Conservation (phyloP, 37 sponge, comb jelly and placozoan genomes). For the Ephydatia muelleri region DNA sequence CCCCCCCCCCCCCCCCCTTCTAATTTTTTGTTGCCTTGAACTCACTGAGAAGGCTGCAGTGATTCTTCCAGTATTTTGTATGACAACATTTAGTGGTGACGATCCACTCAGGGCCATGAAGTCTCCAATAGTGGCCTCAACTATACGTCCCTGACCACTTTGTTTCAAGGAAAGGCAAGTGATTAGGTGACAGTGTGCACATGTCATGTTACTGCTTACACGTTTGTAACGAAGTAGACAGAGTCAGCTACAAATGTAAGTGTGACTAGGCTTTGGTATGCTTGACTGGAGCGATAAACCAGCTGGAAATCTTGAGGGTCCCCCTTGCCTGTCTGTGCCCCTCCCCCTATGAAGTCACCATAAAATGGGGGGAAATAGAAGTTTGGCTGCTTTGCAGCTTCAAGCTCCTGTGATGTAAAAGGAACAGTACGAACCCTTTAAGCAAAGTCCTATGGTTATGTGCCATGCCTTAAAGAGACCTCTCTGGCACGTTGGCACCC, state of each 20-base stretch:
- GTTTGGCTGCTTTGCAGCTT: slow-evolving; percentile 4
- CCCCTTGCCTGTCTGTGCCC: not conserved
- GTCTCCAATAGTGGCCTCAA: slow-evolving; percentile 75
- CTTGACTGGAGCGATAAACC: slow-evolving; percentile 50
- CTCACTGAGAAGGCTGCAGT: slow-evolving; percentile 74
- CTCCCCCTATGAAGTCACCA: slow-evolving; percentile 67
- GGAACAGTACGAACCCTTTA: not conserved
- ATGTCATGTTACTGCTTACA: slow-evolving; percentile 17
- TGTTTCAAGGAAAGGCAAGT: not conserved
- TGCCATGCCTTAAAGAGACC: too few relatives aligned
- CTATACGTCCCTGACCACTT: slow-evolving; percentile 83
- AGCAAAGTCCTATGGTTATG: too few relatives aligned
- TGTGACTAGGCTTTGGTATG: slow-evolving; percentile 79
- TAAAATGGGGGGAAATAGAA: slow-evolving; percentile 78
- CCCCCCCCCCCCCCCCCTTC: not conserved
- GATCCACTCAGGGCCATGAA: slow-evolving; percentile 65
- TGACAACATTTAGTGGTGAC: slow-evolving; percentile 58
- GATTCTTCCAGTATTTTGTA: slow-evolving; percentile 76
- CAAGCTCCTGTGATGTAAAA: not conserved
- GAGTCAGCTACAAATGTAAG: slow-evolving; percentile 70
- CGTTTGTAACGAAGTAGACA: slow-evolving; percentile 70
- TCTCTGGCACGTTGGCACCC: too few relatives aligned
- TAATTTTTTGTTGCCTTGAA: not conserved
- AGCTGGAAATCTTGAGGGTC: slow-evolving; percentile 14
- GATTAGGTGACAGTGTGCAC: not conserved